phyloP scores from a whole-genome alignment of 2,888 invertebrate genomes.

The Eristalis arbustorum region DNA sequence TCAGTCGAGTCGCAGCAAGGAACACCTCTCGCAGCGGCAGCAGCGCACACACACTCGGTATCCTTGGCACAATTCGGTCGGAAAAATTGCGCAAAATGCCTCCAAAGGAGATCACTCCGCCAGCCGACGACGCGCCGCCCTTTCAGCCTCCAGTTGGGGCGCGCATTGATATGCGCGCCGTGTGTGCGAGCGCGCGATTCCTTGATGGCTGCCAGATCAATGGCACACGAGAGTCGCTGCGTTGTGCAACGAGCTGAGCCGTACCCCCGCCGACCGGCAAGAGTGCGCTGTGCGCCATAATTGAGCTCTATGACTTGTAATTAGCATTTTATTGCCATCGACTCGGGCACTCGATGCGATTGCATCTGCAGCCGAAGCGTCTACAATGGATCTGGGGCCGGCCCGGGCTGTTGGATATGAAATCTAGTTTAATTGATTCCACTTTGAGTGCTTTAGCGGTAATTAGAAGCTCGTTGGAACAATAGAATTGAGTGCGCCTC shows the following conservation, averaged over 20 bases:
- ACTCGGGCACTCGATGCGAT: conserved; percentile 46
- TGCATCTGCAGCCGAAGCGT: conserved; percentile 48
- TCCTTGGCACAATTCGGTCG: conserved; percentile 59
- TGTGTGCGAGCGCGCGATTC: conserved; percentile 30
- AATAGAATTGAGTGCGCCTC: not conserved
- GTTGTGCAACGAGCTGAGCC: too few relatives aligned
- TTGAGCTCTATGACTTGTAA: conserved; percentile 62
- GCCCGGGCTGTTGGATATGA: not conserved
- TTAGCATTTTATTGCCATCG: conserved; percentile 66
- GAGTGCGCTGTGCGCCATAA: conserved; percentile 14
- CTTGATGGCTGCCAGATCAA: conserved; percentile 63
- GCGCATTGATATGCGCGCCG: conserved; percentile 64
- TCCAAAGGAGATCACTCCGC: conserved; percentile 39
- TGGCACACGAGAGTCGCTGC: not conserved
- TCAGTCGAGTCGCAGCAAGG: not conserved
- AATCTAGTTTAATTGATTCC: conserved; percentile 27
- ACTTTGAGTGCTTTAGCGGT: conserved; percentile 21
- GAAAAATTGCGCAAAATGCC: conserved; percentile 41
- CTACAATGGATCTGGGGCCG: conserved; percentile 7
- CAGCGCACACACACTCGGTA: too few relatives aligned
- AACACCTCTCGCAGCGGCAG: not conserved
- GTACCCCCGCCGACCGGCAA: too few relatives aligned
- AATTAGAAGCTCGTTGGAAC: conserved; percentile 7
- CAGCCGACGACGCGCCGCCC: conserved; percentile 7
- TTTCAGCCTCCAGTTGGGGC: not conserved